Evolutionary conservation across 2,797 vertebrate species (phyloP), one percentile per base, ranked within the genome.

Genomic region (Gobionotothen gibberifrons): DNA sequence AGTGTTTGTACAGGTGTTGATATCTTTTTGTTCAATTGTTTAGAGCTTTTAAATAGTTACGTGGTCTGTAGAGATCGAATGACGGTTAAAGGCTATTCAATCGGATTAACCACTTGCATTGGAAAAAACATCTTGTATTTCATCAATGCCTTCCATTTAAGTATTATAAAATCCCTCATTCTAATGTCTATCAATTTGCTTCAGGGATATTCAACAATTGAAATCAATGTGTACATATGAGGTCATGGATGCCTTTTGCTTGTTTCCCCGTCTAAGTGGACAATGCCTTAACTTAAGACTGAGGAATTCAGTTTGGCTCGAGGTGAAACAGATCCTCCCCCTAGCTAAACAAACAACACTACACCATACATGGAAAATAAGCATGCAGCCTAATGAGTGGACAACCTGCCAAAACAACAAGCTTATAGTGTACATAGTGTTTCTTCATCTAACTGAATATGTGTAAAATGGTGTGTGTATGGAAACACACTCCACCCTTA

Each of bases 401-500:
- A n/a, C 62, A 2, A 9, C 26, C 2, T 10, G n/a, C 59, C 10
- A 67, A 47, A 70, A 72, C n/a, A 9, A 74, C 55, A 19, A 58
- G 52, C 39, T 11, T 12, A 39, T 36, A 39, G 32, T 29, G 2
- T 21, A 72, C 6, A 10, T 12, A 5, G 12, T 6, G 9, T 40
- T 51, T 21, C 21, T 1, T 16, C 42, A 36, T 36, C 4, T 49
- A 6, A 19, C 22, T 56, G 13, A 21, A 56, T 52, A 26, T 17
- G 40, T 59, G 40, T 60, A 17, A 15, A 57, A 42, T 39, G 21
- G 2, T 39, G 22, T 36, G 48, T 65, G 17, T 52, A 15, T 59
- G 59, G 32, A 73, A 53, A 67, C 19, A 76, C 67, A 79, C 87
- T 84, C 80, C 85, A 82, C 83, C 88, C 85, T 81, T 72, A 9